phyloP scores from a whole-genome alignment of 1,140 invertebrate species.

The Coboldia fuscipes region DNA sequence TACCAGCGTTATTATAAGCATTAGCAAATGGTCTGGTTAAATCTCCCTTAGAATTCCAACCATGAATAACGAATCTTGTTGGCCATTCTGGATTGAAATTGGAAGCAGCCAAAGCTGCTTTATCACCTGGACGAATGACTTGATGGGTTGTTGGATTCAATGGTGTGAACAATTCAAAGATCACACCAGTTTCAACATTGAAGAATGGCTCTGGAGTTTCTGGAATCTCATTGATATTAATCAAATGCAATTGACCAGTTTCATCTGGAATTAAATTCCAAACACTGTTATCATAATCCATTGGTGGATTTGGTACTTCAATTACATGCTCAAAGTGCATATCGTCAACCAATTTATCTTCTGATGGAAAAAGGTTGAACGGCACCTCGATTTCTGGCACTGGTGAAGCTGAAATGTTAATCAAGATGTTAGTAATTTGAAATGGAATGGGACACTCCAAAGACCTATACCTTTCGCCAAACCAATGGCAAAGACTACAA shows the following conservation, averaged over 20 bases:
- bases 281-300: background rate
- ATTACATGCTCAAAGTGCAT: too few species aligned
- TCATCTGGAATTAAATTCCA: constrained; percentile 2
- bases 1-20: constrained; percentile 27
- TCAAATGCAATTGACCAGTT: constrained; percentile 4
- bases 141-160: constrained; percentile 1
- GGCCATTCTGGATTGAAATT: background rate
- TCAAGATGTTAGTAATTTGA: too few species aligned
- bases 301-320: background rate
- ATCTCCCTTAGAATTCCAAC: constrained; percentile 12
- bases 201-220: constrained; percentile 2
- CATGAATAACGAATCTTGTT: constrained; percentile 17
- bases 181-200: constrained; percentile 4
- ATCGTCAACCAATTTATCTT: too few species aligned
- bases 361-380: too few species aligned
- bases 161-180: constrained; percentile 5
- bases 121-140: background rate
- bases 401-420: too few species aligned
- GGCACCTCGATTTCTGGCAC: too few species aligned
- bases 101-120: background rate
- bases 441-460: too few species aligned
- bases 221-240: constrained; percentile 2
- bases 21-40: constrained; percentile 12
- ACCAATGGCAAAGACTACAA: too few species aligned
- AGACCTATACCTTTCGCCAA: too few species aligned